phyloP scores from a whole-genome alignment of 2,888 invertebrate genomes.

The Antheraea yamamai region DNA sequence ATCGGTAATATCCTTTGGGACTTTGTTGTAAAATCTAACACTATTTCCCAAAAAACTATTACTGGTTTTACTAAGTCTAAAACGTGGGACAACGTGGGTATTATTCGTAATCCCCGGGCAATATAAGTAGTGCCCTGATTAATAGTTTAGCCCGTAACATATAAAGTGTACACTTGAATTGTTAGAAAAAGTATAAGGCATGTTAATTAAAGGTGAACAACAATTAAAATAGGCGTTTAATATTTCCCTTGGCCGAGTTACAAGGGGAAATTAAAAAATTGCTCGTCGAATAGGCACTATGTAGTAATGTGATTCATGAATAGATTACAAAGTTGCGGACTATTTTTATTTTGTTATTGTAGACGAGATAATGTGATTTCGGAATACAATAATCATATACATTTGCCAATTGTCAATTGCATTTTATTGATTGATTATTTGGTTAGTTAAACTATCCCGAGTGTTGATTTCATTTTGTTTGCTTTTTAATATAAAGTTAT shows the following conservation, averaged over 20 bases:
- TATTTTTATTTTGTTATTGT: not conserved
- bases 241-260: constrained; percentile 30
- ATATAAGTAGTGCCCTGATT: too few relatives aligned
- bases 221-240: constrained; percentile 18
- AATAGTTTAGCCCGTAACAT: not conserved
- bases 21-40: too few relatives aligned
- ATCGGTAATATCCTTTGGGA: too few relatives aligned
- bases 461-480: too few relatives aligned
- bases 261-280: constrained; percentile 27
- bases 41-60: too few relatives aligned
- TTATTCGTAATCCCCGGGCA: too few relatives aligned
- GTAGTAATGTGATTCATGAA: constrained; percentile 16
- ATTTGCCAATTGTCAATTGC: constrained; percentile 2
- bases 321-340: constrained; percentile 15
- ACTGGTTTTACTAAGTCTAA: too few relatives aligned
- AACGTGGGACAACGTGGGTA: too few relatives aligned
- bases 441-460: too few relatives aligned
- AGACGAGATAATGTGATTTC: not conserved
- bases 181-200: not conserved
- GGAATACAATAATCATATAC: not conserved
- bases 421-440: not conserved
- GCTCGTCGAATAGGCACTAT: constrained; percentile 17
- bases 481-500: too few relatives aligned
- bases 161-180: not conserved
- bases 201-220: constrained; percentile 14